Base-by-base conservation (phyloP, 2,888 invertebrate species). In the Dromius quadrimaculatus region DNA sequence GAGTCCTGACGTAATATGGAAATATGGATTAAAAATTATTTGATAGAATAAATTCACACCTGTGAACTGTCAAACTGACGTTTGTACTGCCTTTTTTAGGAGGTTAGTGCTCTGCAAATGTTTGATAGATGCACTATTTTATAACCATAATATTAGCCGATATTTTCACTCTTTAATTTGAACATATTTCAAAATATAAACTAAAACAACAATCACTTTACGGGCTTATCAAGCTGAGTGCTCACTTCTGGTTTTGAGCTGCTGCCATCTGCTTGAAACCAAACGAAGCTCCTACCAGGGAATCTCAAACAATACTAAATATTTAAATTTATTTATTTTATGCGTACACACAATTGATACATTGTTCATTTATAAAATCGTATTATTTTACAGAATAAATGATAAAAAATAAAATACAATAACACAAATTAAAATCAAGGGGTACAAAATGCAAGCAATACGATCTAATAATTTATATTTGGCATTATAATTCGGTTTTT, bases 1-100 rank as follows among this genome's bases (percentile, higher is more conserved):
- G 20, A 59, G 68, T 68, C 59, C 68, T 68, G 68, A 68, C 68
- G 68, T 68, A 68, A 68, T 68, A 68, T 68, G 68, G 68, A 68
- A 66, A 68, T 68, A 68, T 68, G 68, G 68, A 68, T 68, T 68
- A 68, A 68, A 68, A 68, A 59, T 59, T 57, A 68, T 68, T 68
- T 59, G 19, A 59, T 23, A 59, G 34, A 59, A 28, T 23, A 68
- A 68, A 68, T 43, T 68, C 68, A 45, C 68, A 68, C 68, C 68
- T 68, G 34, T 59, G 59, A 68, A 68, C 59, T 34, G 11, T 17
- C 59, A 59, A 34, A 36, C 28, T 34, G 17, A n/a, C 6, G n/a
- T 17, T 20, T 17, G 17, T 23, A 34, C 19, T 15, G 11, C 34
- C 59, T 36, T 34, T 59, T 36, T 11, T 59, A 4, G 9, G n/a